Evolutionary conservation across 2,888 invertebrate genomes (phyloP).

Genomic region (Sinhomidia bicolor): DNA sequence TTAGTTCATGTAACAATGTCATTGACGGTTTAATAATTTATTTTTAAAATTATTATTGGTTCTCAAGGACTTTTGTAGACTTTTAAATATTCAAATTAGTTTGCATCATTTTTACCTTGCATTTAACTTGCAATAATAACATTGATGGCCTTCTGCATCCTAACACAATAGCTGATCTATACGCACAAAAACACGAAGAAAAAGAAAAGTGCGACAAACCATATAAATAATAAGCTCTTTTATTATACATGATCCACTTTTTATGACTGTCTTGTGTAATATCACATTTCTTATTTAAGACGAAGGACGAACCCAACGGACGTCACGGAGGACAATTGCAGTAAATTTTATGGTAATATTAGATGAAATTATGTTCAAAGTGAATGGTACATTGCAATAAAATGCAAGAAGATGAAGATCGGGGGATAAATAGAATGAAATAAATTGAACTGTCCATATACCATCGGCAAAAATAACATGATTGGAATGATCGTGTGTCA

Average conservation of each 20-base stretch:
- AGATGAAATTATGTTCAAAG: too few relatives aligned
- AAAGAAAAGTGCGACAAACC: neutral
- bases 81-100: too few relatives aligned
- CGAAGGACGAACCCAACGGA: neutral
- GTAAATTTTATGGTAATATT: neutral
- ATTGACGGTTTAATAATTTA: too few relatives aligned
- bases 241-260: neutral
- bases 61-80: too few relatives aligned
- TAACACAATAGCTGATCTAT: too few relatives aligned
- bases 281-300: constrained; percentile 36
- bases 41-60: too few relatives aligned
- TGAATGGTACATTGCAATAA: too few relatives aligned
- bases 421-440: neutral
- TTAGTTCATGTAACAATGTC: too few relatives aligned
- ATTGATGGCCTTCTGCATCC: too few relatives aligned
- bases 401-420: neutral
- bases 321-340: neutral
- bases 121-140: too few relatives aligned
- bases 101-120: too few relatives aligned
- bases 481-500: neutral
- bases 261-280: constrained; percentile 57
- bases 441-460: neutral
- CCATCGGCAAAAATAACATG: neutral
- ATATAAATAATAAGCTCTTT: neutral
- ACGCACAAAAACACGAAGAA: neutral